Percentiles rank a stretch among this genome's conserved stretches.
phyloP scores from a whole-genome alignment of 2,888 invertebrate species.

The Ferdinandea cuprea region DNA sequence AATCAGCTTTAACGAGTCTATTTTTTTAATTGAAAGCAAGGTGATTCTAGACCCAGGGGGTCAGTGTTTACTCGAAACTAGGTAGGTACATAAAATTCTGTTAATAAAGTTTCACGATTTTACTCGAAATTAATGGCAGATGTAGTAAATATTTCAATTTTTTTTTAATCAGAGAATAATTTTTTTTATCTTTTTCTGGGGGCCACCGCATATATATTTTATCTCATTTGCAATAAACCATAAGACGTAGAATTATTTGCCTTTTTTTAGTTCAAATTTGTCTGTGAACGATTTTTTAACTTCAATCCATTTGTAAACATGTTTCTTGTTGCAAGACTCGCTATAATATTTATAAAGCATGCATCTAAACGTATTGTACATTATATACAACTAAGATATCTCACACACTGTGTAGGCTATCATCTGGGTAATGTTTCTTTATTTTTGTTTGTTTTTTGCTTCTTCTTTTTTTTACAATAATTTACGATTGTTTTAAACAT shows the following conservation, averaged over 20 bases:
- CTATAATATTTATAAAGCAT: conserved; percentile 13
- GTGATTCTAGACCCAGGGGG: neutral
- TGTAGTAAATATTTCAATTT: neutral
- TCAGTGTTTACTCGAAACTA: neutral
- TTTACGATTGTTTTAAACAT: conserved; percentile 39
- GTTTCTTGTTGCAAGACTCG: neutral
- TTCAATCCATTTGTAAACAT: too few relatives aligned
- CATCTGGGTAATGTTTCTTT: conserved; percentile 35
- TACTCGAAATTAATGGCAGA: neutral
- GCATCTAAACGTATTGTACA: conserved; percentile 18
- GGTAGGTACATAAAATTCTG: neutral
- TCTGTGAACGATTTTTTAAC: neutral
- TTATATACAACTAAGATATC: conserved; percentile 22
- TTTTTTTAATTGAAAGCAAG: neutral
- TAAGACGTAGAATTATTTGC: neutral
- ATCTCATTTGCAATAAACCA: neutral
- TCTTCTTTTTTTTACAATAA: conserved; percentile 23
- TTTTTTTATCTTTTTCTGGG: neutral
- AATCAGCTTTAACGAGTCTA: neutral
- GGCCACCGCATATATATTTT: neutral
- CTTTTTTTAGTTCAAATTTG: neutral
- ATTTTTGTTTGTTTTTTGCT: neutral
- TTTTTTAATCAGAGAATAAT: neutral
- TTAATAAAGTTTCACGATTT: neutral
- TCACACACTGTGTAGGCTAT: conserved; percentile 17